A percentile compares a stretch with the other conserved stretches of the same genome.
phyloP scores from a whole-genome alignment of 30 jellyfish, hydroid and myxozoan species.

The Pseudorhiza aurosa region DNA sequence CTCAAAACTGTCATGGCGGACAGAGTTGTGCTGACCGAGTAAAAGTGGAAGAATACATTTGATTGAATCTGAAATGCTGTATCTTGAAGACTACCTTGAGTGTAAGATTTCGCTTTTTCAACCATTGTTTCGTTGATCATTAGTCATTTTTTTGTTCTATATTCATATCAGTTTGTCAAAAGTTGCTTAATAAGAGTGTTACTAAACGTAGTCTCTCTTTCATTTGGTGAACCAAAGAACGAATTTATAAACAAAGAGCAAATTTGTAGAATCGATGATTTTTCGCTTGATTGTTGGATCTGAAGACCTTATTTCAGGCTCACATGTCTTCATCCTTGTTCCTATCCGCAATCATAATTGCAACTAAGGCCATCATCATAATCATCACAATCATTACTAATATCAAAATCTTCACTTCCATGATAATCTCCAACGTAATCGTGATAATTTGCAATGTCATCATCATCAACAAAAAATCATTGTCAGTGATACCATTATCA shows the following conservation, averaged over 20 bases:
- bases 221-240: too few species aligned
- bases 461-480: neutral
- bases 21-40: neutral
- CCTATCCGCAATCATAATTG: neutral
- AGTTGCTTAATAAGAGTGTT: too few species aligned
- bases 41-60: neutral
- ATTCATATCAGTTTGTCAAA: too few species aligned
- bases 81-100: constrained; percentile 86
- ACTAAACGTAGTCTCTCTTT: too few species aligned
- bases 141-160: too few species aligned
- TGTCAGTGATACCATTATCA: neutral
- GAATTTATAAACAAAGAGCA: too few species aligned
- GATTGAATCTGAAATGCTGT: constrained; percentile 57
- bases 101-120: constrained; percentile 52
- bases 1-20: constrained; percentile 54
- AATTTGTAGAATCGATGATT: too few species aligned
- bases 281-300: too few species aligned
- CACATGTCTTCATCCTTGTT: too few species aligned
- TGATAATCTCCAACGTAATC: neutral
- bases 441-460: neutral
- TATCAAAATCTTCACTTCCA: neutral
- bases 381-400: neutral
- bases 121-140: too few species aligned
- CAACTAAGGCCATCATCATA: neutral
- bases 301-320: too few species aligned